Evolutionary conservation across 2,797 vertebrate species (phyloP).

Genomic region (Melanogrammus aeglefinus): DNA sequence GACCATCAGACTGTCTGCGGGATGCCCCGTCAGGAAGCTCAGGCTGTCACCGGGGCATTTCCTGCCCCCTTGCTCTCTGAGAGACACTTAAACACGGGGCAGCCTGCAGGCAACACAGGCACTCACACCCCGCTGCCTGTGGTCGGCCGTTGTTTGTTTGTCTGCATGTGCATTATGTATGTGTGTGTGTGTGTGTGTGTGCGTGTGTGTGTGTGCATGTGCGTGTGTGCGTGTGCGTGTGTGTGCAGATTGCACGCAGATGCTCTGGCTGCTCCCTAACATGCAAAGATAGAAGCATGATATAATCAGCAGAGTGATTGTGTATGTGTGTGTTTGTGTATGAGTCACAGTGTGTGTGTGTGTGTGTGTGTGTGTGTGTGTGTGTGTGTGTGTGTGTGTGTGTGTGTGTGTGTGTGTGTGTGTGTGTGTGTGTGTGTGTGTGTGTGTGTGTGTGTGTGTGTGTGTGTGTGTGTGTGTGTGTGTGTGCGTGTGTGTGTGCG

Average conservation of each 20-base stretch:
- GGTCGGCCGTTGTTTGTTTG: neutral
- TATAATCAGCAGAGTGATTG: neutral
- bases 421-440: neutral
- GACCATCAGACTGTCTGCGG: slow-evolving; percentile 79
- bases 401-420: neutral
- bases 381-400: neutral
- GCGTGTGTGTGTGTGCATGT: neutral
- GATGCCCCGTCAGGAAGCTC: slow-evolving; percentile 79
- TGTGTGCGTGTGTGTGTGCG: too few species aligned
- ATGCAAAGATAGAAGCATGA: neutral
- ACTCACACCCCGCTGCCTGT: neutral
- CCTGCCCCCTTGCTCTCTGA: slow-evolving; percentile 70
- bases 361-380: neutral
- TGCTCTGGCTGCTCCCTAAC: neutral
- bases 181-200: neutral
- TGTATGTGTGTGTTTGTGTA: neutral
- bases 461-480: slow-evolving; percentile 6
- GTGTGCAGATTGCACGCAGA: slow-evolving; percentile 1
- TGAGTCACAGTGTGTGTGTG: neutral
- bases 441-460: neutral
- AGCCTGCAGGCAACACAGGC: slow-evolving; percentile 53
- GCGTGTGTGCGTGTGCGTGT: slow-evolving; percentile 1
- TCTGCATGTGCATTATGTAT: neutral
- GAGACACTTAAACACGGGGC: slow-evolving; percentile 63
- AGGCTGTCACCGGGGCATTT: slow-evolving; percentile 73